Conservation (phyloP, 2,888 invertebrate species). For the Trichogramma dendrolimi region DNA sequence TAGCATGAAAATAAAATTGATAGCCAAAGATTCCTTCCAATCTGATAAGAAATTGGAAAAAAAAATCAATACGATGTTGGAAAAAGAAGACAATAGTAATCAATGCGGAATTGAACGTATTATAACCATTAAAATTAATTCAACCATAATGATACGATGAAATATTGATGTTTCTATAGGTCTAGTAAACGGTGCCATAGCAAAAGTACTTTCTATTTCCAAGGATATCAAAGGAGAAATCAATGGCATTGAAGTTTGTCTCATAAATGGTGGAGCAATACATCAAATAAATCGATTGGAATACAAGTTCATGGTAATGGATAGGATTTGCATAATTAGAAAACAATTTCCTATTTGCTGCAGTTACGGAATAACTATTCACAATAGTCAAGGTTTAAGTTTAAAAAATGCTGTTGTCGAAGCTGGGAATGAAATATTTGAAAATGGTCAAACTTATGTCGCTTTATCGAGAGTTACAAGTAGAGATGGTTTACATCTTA, state of each 20-base stretch:
- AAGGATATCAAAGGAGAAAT: conserved; percentile 13
- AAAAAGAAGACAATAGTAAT: not conserved
- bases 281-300: conserved; percentile 28
- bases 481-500: too few relatives aligned
- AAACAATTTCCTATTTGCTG: conserved; percentile 23
- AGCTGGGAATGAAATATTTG: conserved; percentile 28
- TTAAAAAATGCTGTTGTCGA: conserved; percentile 32
- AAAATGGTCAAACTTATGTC: too few relatives aligned
- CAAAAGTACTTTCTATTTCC: conserved; percentile 25
- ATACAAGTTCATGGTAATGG: conserved; percentile 32
- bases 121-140: conserved; percentile 5
- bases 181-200: conserved; percentile 36
- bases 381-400: conserved; percentile 35
- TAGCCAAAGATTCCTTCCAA: conserved; percentile 1
- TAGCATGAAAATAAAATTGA: conserved; percentile 30
- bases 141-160: conserved; percentile 32
- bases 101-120: too few relatives aligned
- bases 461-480: too few relatives aligned
- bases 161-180: conserved; percentile 36
- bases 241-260: conserved; percentile 28
- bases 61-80: not conserved
- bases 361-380: conserved; percentile 25
- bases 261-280: too few relatives aligned
- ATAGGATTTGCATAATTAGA: conserved; percentile 12
- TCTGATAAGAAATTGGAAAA: conserved; percentile 4